Conservation (phyloP, 2,113 vertebrate species). For the Carollia perspicillata region DNA sequence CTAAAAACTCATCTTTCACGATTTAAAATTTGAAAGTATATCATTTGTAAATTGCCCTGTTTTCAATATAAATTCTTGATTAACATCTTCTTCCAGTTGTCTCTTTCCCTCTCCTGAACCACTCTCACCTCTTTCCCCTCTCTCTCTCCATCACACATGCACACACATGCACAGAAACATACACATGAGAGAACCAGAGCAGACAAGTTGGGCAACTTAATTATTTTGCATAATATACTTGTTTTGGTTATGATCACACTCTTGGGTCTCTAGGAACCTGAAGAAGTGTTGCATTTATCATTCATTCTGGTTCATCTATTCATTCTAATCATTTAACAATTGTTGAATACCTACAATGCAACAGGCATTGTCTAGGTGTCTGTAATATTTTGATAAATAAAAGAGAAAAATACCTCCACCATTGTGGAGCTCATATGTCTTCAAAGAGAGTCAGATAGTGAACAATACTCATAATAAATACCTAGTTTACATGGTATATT, state of each 20-base stretch:
- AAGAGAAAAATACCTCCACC: neutral
- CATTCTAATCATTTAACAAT: neutral
- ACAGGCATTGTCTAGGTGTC: neutral
- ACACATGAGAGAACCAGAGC: neutral
- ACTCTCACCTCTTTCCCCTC: neutral
- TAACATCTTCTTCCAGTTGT: neutral
- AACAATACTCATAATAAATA: neutral
- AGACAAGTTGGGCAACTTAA: neutral
- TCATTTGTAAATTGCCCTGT: neutral
- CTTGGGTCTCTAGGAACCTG: neutral
- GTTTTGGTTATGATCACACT: neutral
- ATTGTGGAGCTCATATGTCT: neutral
- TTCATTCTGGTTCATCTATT: neutral
- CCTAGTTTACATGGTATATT: neutral
- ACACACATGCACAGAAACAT: neutral
- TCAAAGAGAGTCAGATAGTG: neutral
- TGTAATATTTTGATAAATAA: neutral
- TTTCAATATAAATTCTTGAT: neutral
- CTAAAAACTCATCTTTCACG: neutral
- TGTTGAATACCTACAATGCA: neutral
- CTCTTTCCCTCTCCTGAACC: neutral
- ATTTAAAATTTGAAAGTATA: slow-evolving; percentile 3
- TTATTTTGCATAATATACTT: slow-evolving; percentile 18
- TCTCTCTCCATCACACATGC: neutral
- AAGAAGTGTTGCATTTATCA: neutral